Evolutionary conservation across 2,113 vertebrate species (phyloP), one percentile per base, ranked within the genome.

Genomic region (Protobothrops flavoviridis): DNA sequence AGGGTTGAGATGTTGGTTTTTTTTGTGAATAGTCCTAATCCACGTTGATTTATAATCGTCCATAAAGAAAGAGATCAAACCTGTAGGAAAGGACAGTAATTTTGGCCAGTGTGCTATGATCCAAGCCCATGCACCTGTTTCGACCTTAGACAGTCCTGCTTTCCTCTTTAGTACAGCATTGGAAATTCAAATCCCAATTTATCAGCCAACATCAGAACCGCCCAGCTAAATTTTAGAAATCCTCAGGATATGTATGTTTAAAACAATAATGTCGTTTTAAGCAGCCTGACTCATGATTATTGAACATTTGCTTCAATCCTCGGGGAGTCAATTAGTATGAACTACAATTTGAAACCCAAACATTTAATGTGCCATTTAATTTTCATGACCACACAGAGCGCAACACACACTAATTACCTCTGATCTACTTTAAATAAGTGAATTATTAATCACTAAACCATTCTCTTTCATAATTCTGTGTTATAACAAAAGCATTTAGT

Each of bases 391-490:
- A 8, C 2, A 29, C 88, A 13, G 81, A 94, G 43, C 7, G 91
- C 90, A 91, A 55, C 10, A 74, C 15, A 91, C 15, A 91, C 2
- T 69, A 86, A 94, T 90, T 52, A 39, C 5, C 56, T 2, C 50
- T 86, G 4, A 91, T 87, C 88, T 94, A 93, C 87, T 55, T 95
- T 91, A 29, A 93, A 24, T 74, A 96, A 93, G 94, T 92, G 52
- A 91, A 94, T 85, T 87, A 91, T 59, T 90, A 91, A 52, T 93
- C 50, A 92, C 90, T 91, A 90, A 90, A 0, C 0, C 90, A 0
- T 3, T 57, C 0, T 93, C 2, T 88, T 52, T 91, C 48, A 90
- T 91, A 55, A 85, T 93, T 94, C n/a, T 9, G 74, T 85, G 90
- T 90, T 48, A 0, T 55, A 61, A 21, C 3, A 94, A 48, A 91